A percentile compares a stretch with the other conserved stretches of the same genome.
These are phyloP conservation scores for Epinotia bilunana DNA, from an alignment of 2,888 invertebrate genomes.

Conservation along the genomic window DNA sequence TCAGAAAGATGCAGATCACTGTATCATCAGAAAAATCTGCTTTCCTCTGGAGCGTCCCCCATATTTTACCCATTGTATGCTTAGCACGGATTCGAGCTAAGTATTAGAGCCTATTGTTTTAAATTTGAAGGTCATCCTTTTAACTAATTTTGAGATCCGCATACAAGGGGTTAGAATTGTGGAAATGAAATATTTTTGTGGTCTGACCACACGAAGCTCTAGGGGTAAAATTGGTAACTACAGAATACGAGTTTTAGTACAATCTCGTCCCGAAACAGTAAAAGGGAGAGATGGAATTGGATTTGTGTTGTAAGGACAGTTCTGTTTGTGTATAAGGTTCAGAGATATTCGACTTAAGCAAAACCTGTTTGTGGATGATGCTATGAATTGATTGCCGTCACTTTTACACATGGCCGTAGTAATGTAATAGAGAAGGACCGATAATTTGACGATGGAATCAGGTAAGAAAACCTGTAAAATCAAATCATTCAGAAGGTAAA, in stretches of 20 bases:
- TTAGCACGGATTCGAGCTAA: too few relatives aligned
- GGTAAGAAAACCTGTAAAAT: background rate
- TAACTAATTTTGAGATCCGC: too few relatives aligned
- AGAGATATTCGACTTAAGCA: constrained; percentile 11
- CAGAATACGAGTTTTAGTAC: constrained; percentile 1
- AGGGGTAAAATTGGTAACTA: background rate
- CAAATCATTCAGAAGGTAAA: background rate
- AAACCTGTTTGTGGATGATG: background rate
- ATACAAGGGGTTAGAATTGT: too few relatives aligned
- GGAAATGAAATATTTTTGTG: too few relatives aligned
- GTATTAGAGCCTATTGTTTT: too few relatives aligned
- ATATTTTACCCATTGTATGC: background rate
- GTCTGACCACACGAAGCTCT: background rate
- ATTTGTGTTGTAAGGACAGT: constrained; percentile 2
- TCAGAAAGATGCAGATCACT: constrained; percentile 16
- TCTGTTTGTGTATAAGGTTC: constrained; percentile 13
- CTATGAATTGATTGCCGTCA: constrained; percentile 1
- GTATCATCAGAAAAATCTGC: too few relatives aligned
- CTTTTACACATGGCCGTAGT: background rate
- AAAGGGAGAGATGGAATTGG: background rate
- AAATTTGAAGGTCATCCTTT: too few relatives aligned
- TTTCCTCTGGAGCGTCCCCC: too few relatives aligned
- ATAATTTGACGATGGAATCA: background rate
- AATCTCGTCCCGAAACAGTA: background rate
- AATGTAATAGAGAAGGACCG: background rate